Percentiles rank a stretch among this genome's conserved stretches.
phyloP scores from a whole-genome alignment of 2,113 vertebrate species.

The Ameiurus melas region DNA sequence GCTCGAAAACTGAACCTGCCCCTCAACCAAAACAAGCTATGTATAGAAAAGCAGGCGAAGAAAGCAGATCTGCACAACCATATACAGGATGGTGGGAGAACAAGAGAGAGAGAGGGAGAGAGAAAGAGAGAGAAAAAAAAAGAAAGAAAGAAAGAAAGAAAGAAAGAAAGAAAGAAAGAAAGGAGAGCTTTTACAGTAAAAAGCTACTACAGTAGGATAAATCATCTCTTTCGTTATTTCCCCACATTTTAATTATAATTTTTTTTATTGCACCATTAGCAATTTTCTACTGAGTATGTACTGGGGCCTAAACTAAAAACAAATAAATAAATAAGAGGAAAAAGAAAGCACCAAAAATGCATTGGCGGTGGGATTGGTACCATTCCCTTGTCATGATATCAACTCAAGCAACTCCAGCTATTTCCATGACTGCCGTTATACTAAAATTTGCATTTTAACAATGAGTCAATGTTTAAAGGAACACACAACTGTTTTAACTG shows the following conservation, averaged over 20 bases:
- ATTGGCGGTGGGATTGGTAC: background rate
- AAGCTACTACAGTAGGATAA: background rate
- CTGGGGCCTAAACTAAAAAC: background rate
- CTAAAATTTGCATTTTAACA: background rate
- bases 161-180: slow-evolving; percentile 49
- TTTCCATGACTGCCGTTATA: background rate
- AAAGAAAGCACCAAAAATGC: background rate
- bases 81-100: background rate
- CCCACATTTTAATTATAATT: background rate
- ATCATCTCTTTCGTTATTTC: background rate
- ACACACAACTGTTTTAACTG: background rate
- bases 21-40: slow-evolving; percentile 69
- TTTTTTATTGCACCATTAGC: background rate
- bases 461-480: background rate
- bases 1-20: slow-evolving; percentile 69
- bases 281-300: background rate
- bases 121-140: slow-evolving; percentile 29
- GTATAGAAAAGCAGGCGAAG: slow-evolving; percentile 71
- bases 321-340: too few species aligned
- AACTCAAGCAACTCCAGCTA: background rate
- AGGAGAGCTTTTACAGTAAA: too few species aligned
- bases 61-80: slow-evolving; percentile 57
- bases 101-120: slow-evolving; percentile 9
- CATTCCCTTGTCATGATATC: background rate
- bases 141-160: slow-evolving; percentile 43